Base-by-base conservation (phyloP, 2,888 invertebrate species). In the Sphaerophoria rueppellii region DNA sequence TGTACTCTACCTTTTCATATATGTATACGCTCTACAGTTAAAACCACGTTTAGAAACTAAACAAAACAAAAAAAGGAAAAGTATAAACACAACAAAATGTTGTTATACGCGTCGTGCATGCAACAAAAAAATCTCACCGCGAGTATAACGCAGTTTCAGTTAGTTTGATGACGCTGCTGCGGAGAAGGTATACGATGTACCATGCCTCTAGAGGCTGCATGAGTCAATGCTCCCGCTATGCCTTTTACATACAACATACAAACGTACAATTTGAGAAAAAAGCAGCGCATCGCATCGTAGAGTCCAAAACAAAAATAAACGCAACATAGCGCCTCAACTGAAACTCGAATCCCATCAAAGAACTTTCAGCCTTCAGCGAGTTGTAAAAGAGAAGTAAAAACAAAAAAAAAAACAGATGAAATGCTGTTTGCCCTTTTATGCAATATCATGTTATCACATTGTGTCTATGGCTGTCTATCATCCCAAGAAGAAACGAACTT, bases 181-280 rank as follows among this genome's bases (percentile, higher is more conserved):
- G 6, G 11, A 11, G 11, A 67, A 67, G 37, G 14, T 63, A 24
- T 24, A 52, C 11, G n/a, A 35, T 74, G 32, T 54, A 16, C 34
- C 40, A 43, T 43, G 35, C 50, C 48, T 46, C 40, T 16, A 58
- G 50, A 34, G 40, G 58, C 11, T 34, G 35, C 78, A 69, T 82
- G 78, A 82, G 82, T 82, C 82, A 78, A 82, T 78, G 82, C 77
- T 70, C 82, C 52, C 78, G 73, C 73, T 78, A 63, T 70, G 78
- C 61, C 71, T 69, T 77, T 82, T n/a, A n/a, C n/a, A n/a, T n/a
- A n/a, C 43, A 6, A 43, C 52, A 9, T 50, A 12, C 57, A 78
- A 82, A 63, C 46, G 16, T 24, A 82, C 69, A 43, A 69, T 16
- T 50, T 24, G 40, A 43, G 24, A 52, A 67, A 16, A 82, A 78